phyloP scores from a whole-genome alignment of 2,797 vertebrate genomes.

The Eupleurogrammus muticus region DNA sequence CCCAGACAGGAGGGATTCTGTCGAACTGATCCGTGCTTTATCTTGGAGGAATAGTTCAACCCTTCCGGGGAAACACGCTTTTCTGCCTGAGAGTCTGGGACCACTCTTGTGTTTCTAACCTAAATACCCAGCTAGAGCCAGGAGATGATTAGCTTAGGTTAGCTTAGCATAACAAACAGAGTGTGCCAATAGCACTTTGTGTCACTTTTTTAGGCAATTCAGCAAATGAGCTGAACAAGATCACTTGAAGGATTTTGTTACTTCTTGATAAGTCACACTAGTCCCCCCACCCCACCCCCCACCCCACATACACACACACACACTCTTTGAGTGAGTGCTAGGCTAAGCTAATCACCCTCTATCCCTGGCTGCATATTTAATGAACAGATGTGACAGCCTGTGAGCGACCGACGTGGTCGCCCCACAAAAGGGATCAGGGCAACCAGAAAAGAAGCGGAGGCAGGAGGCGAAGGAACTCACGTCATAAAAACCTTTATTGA shows the following conservation, averaged over 20 bases:
- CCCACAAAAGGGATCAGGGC: too few species aligned
- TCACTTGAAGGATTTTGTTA: not conserved
- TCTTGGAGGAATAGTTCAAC: not conserved
- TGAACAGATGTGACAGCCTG: too few species aligned
- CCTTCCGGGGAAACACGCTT: not conserved
- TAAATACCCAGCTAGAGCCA: not conserved
- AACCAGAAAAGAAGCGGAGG: too few species aligned
- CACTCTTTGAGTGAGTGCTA: too few species aligned
- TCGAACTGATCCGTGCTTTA: not conserved
- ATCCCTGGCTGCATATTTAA: too few species aligned
- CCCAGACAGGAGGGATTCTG: conserved; percentile 5
- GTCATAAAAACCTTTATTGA: too few species aligned
- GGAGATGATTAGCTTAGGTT: not conserved
- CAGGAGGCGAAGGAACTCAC: too few species aligned
- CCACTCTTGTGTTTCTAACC: not conserved
- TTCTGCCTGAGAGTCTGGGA: not conserved
- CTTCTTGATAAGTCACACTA: not conserved
- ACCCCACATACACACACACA: too few species aligned
- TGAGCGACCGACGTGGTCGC: too few species aligned
- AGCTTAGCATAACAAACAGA: not conserved
- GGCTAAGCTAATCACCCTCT: too few species aligned
- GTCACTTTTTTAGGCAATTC: not conserved
- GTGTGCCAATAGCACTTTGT: not conserved
- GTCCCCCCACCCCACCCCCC: not conserved
- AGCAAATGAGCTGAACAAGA: too few species aligned